Conservation (phyloP, 1,140 invertebrate genomes). For the Theocolax elegans region DNA sequence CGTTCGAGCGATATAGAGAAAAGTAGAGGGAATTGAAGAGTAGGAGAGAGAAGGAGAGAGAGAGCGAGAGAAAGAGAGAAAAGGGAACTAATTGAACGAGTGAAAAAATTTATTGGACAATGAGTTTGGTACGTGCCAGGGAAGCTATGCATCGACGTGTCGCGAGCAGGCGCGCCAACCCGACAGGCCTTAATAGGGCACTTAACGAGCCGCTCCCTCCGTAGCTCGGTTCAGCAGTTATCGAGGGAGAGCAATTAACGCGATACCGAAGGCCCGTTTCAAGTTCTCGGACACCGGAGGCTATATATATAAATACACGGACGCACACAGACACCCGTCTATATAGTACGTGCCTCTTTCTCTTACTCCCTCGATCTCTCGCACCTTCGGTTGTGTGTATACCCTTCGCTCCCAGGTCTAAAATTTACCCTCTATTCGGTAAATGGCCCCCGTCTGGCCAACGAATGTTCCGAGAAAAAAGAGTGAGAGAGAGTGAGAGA, state of each 20-base stretch:
- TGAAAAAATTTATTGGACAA: constrained; percentile 25
- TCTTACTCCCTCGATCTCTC: not conserved
- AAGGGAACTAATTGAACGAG: constrained; percentile 22
- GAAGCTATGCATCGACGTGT: constrained; percentile 16
- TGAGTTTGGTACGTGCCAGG: not conserved
- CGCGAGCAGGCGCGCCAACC: constrained; percentile 13
- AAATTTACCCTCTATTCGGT: not conserved
- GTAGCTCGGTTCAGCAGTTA: no score
- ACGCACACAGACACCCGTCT: not conserved
- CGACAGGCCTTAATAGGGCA: constrained; percentile 37
- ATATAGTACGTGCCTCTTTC: not conserved
- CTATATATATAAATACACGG: not conserved
- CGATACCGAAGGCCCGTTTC: constrained; percentile 11
- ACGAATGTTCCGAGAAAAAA: no score
- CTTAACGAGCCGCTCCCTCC: constrained; percentile 12
- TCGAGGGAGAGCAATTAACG: constrained; percentile 16
- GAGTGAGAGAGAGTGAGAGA: no score
- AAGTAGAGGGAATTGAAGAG: no score
- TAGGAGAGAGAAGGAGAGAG: no score
- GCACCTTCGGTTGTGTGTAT: not conserved
- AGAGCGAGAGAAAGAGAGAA: not conserved
- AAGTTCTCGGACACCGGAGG: not conserved
- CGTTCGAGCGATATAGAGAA: no score
- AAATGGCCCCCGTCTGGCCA: no score
- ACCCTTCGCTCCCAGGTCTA: not conserved